phyloP scores from a whole-genome alignment of 2,888 invertebrate species.

The Cyclophora albipunctata region DNA sequence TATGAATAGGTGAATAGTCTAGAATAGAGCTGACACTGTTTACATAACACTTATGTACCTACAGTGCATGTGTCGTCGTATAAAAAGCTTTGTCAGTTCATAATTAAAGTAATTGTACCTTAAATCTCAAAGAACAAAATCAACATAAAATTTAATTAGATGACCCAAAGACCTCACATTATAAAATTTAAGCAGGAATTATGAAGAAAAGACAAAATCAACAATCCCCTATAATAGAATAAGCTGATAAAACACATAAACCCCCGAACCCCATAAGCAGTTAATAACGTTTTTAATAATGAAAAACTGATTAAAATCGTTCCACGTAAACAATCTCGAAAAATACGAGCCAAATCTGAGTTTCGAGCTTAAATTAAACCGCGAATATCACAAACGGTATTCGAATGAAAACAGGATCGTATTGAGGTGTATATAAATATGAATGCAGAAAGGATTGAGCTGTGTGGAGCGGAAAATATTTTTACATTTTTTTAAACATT shows the following conservation, averaged over 20 bases:
- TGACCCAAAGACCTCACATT: too few relatives aligned
- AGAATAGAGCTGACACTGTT: neutral
- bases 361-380: conserved; percentile 42
- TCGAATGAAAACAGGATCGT: conserved; percentile 21
- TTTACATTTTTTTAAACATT: too few relatives aligned
- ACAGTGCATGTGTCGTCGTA: too few relatives aligned
- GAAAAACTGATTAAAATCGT: conserved; percentile 41
- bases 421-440: conserved; percentile 1
- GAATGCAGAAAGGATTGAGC: too few relatives aligned
- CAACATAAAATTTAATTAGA: too few relatives aligned
- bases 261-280: conserved; percentile 10
- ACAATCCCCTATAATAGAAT: conserved; percentile 6
- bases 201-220: too few relatives aligned
- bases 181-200: too few relatives aligned
- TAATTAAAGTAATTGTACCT: too few relatives aligned
- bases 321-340: conserved; percentile 31
- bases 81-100: too few relatives aligned
- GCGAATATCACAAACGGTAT: conserved; percentile 36
- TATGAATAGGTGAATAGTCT: neutral
- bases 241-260: conserved; percentile 10
- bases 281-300: conserved; percentile 36
- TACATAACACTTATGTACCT: neutral
- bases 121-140: too few relatives aligned
- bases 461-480: too few relatives aligned
- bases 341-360: conserved; percentile 31